A percentile compares a stretch with the other conserved stretches of the same genome.
phyloP scores from a whole-genome alignment of 2,888 invertebrate species.

The Nineta flava region DNA sequence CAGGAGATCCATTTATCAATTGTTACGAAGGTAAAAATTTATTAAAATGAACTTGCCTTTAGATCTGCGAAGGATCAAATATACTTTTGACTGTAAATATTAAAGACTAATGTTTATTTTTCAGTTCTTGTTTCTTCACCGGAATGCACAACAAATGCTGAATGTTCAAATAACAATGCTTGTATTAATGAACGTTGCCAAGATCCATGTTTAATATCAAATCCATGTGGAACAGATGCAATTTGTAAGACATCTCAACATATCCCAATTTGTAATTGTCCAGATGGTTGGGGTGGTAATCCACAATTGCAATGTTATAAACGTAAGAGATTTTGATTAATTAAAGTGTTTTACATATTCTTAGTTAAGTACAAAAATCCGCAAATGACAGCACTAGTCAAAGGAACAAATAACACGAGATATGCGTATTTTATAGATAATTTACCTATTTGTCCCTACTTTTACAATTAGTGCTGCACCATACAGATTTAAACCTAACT shows the following conservation, averaged over 20 bases:
- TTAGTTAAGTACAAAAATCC: neutral
- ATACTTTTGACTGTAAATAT: too few species aligned
- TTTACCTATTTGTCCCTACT: neutral
- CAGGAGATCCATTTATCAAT: conserved; percentile 67
- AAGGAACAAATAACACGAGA: too few species aligned
- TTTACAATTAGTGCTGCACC: too few species aligned
- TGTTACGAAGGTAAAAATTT: conserved; percentile 38
- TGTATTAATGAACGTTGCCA: conserved; percentile 68
- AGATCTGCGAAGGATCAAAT: too few species aligned
- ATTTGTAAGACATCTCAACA: conserved; percentile 62
- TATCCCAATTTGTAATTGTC: conserved; percentile 71
- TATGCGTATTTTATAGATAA: too few species aligned
- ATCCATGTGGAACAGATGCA: conserved; percentile 68
- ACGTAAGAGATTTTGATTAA: too few species aligned
- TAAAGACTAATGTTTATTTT: conserved; percentile 6
- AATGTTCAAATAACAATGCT: conserved; percentile 61
- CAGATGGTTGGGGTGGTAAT: conserved; percentile 74
- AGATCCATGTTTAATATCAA: conserved; percentile 59
- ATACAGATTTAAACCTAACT: too few species aligned
- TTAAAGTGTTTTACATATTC: conserved; percentile 11
- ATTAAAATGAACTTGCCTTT: neutral
- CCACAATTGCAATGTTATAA: conserved; percentile 72
- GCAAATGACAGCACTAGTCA: too few species aligned
- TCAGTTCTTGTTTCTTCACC: conserved; percentile 34
- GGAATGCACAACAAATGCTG: conserved; percentile 56